Evolutionary conservation across 2,888 invertebrate species (phyloP), one percentile per base, ranked within the genome.

Genomic region (Tetragonisca angustula): DNA sequence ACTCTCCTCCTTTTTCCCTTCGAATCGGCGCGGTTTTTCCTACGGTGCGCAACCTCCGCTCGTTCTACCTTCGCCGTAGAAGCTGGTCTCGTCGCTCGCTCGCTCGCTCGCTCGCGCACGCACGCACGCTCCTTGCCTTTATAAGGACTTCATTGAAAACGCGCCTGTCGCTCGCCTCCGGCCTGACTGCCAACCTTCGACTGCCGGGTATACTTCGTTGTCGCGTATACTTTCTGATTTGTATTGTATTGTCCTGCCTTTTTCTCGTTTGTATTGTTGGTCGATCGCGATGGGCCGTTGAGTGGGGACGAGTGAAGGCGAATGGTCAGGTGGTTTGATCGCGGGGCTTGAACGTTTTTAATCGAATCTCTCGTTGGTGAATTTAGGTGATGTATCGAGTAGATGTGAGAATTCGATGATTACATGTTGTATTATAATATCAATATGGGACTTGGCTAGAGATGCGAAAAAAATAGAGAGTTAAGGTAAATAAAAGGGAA

Each of bases 71-170:
- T 85, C 67, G 73, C 83, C 87, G 76, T 87, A 81, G 89, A 83
- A 86, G 84, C 85, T 70, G 73, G 43, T 43, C 43, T 43, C 43
- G 43, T 43, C 43, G 32, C 4, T 32, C 32, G 32, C 4, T 32
- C 32, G 32, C 32, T 32, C 32, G 32, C 32, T 2, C 32, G 32
- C n/a, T n/a, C n/a, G n/a, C n/a, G n/a, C 32, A 2, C 32, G 32
- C 32, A 4, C 32, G 75, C 83, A 83, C 83, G 81, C 84, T 83
- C 83, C 82, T 87, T 90, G 89, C 86, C 92, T 92, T 91, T 92
- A 92, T 91, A 91, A 90, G 92, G 92, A 89, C 89, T 90, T 90
- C 85, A 91, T 92, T 92, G 92, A 92, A 91, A 89, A 90, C 88
- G 87, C 87, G 84, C 76, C 49, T 76, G 81, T 80, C 79, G 61